A percentile compares a stretch with the other conserved stretches of the same genome.
These are phyloP conservation scores for Pectinophora gossypiella DNA, from an alignment of 1,140 invertebrate genomes.

Conservation along the genomic window DNA sequence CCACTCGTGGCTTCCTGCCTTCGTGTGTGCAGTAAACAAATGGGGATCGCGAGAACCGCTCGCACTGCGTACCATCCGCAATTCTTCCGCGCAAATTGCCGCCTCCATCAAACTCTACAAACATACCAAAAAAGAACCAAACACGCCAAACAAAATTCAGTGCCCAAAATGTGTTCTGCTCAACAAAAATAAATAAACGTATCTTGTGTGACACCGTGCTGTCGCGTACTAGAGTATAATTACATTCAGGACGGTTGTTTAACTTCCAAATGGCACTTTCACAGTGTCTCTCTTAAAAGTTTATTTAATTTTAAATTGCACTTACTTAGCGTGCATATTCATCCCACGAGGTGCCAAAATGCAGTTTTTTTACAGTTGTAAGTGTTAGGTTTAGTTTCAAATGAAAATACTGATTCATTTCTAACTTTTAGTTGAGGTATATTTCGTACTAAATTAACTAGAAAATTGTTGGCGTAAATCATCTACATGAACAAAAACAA, in stretches of 20 bases:
- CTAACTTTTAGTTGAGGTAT: too few species aligned
- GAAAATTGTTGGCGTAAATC: too few species aligned
- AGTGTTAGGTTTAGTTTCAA: too few species aligned
- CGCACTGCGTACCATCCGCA: not conserved
- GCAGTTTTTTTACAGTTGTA: too few species aligned
- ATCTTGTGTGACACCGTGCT: not conserved
- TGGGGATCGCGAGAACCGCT: slow-evolving; percentile 7
- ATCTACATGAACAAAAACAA: too few species aligned
- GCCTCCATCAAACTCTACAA: slow-evolving; percentile 1
- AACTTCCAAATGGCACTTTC: not conserved
- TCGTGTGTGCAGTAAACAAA: slow-evolving; percentile 15
- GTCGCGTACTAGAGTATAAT: slow-evolving; percentile 9
- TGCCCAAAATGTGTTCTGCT: not conserved
- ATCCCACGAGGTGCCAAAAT: too few species aligned
- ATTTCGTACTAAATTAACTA: too few species aligned
- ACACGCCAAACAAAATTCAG: not conserved
- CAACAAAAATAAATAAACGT: not conserved
- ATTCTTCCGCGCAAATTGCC: slow-evolving; percentile 14
- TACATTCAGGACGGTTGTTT: not conserved
- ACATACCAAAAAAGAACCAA: not conserved
- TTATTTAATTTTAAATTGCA: too few species aligned
- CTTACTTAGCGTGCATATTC: too few species aligned
- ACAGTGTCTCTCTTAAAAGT: too few species aligned
- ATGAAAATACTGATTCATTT: too few species aligned
- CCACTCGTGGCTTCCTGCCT: slow-evolving; percentile 6